A percentile compares a stretch with the other conserved stretches of the same genome.
These are phyloP conservation scores for Neodontobutis hainanensis DNA, from an alignment of 2,113 vertebrate species.

Conservation along the genomic window DNA sequence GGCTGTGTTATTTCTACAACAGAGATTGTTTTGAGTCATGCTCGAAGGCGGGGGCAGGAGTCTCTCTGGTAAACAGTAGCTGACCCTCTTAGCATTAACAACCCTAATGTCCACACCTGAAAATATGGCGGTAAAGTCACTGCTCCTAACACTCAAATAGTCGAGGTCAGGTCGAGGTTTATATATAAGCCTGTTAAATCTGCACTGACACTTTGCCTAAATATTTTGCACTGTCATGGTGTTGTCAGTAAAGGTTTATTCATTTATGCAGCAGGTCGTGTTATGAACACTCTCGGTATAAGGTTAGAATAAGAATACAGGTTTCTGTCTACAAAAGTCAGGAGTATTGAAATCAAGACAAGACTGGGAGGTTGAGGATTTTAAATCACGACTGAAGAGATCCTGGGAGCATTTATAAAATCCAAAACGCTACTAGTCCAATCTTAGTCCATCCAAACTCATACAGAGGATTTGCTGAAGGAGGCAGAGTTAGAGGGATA, in stretches of 20 bases:
- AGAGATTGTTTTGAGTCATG: constrained; percentile 57
- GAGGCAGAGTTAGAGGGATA: too few species aligned
- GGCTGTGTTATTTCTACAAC: constrained; percentile 55
- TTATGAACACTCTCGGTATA: background rate
- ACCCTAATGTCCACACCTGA: constrained; percentile 54
- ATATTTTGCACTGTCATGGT: constrained; percentile 36
- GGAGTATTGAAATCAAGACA: too few species aligned
- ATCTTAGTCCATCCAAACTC: too few species aligned
- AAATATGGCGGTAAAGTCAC: constrained; percentile 37
- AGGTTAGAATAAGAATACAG: background rate
- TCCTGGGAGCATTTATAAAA: too few species aligned
- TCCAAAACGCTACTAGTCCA: too few species aligned
- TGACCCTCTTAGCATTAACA: constrained; percentile 28
- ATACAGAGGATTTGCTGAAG: too few species aligned
- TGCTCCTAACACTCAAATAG: too few species aligned
- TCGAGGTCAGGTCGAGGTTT: too few species aligned
- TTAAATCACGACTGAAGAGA: too few species aligned
- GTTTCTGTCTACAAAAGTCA: background rate
- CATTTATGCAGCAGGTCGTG: constrained; percentile 7
- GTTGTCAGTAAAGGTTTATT: constrained; percentile 26
- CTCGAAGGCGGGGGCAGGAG: constrained; percentile 36
- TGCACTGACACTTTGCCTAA: constrained; percentile 24
- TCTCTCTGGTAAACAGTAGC: constrained; percentile 26
- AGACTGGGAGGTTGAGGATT: too few species aligned
- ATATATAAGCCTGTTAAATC: too few species aligned